These are phyloP conservation scores for Iselma pallidipennis DNA, from an alignment of 2,888 invertebrate species.

Conservation along the genomic window DNA sequence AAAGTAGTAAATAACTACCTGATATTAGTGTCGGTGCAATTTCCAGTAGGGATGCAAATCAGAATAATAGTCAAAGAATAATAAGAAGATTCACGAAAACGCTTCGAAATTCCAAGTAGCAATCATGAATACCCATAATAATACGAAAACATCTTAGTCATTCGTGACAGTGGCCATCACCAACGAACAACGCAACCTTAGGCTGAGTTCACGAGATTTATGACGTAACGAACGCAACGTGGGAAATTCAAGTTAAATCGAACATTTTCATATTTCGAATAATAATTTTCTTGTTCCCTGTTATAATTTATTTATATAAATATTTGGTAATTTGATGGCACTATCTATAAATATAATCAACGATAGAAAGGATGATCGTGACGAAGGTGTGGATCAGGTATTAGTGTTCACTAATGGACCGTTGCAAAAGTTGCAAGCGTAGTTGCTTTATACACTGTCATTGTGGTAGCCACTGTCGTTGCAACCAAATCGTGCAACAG, in stretches of 20 bases:
- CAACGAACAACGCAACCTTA: constrained; percentile 26
- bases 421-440: constrained; percentile 28
- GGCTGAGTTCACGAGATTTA: constrained; percentile 21
- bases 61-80: constrained; percentile 9
- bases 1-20: too few species aligned
- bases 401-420: constrained; percentile 30
- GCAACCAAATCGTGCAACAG: constrained; percentile 38
- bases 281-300: not conserved
- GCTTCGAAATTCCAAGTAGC: constrained; percentile 34
- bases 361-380: constrained; percentile 3
- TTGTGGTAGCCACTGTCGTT: constrained; percentile 35
- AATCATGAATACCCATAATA: constrained; percentile 35
- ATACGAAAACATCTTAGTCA: constrained; percentile 33
- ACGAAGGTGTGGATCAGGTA: constrained; percentile 8
- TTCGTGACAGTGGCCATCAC: constrained; percentile 37
- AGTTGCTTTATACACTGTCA: constrained; percentile 30
- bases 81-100: constrained; percentile 32
- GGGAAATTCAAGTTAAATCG: constrained; percentile 19
- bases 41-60: constrained; percentile 23
- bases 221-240: constrained; percentile 20
- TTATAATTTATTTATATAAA: not conserved
- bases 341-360: not conserved
- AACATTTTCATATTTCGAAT: constrained; percentile 3
- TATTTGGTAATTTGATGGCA: not conserved
- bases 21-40: not conserved